A percentile compares a stretch with the other conserved stretches of the same genome.
Evolutionary conservation across 2,113 vertebrate species (phyloP).

Genomic region (Phaethornis superciliosus): DNA sequence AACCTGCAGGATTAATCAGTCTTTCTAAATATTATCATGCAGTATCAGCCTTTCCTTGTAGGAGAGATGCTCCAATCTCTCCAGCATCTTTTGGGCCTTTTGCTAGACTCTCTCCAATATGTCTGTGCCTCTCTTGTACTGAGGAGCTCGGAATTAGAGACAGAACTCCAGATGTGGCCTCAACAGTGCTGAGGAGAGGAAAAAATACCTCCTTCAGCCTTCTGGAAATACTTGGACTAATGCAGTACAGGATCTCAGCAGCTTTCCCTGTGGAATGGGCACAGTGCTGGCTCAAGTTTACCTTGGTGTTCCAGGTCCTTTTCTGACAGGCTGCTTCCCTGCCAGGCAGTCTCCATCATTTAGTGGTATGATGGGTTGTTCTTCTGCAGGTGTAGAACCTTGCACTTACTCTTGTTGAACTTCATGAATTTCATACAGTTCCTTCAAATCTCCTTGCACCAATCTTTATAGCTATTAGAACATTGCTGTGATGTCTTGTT

Average conservation of each 20-base stretch:
- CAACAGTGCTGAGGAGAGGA: not conserved
- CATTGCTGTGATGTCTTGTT: not conserved
- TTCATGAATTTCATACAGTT: not conserved
- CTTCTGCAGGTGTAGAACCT: not conserved
- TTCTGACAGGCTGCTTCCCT: not conserved
- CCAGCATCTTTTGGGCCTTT: not conserved
- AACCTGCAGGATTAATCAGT: not conserved
- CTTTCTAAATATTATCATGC: not conserved
- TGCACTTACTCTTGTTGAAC: not conserved
- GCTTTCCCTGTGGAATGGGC: not conserved
- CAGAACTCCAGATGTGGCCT: not conserved
- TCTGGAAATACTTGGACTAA: not conserved
- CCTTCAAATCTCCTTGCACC: not conserved
- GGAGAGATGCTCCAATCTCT: not conserved
- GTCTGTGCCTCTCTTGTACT: not conserved
- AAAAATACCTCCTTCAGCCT: not conserved
- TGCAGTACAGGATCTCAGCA: not conserved
- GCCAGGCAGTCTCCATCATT: fast-evolving
- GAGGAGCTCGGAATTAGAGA: not conserved
- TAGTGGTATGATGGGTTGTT: fast-evolving
- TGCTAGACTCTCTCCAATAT: not conserved
- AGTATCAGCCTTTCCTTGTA: not conserved
- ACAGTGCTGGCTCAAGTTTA: not conserved
- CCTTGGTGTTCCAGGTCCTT: not conserved
- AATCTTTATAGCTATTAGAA: not conserved